Conservation (phyloP, 1,140 invertebrate species). For the Sipha flava region DNA sequence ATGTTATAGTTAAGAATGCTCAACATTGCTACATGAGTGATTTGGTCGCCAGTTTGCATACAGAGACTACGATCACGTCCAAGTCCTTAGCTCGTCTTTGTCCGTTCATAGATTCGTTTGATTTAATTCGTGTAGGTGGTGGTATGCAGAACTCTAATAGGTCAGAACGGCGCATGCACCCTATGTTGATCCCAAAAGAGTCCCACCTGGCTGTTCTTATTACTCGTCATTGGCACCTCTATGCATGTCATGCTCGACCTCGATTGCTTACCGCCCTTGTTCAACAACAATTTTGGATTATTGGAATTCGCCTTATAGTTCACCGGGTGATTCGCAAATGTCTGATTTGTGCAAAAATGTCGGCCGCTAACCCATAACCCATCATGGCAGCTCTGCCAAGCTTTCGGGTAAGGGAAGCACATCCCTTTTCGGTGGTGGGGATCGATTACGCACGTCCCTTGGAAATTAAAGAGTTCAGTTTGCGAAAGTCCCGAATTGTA, state of each 20-base stretch:
- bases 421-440: slow-evolving; percentile 41
- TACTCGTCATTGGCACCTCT: slow-evolving; percentile 39
- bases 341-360: slow-evolving; percentile 27
- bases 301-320: slow-evolving; percentile 16
- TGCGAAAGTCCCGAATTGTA: slow-evolving; percentile 35
- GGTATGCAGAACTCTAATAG: slow-evolving; percentile 23
- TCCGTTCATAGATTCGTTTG: slow-evolving; percentile 30
- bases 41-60: not conserved
- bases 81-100: not conserved
- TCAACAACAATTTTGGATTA: slow-evolving; percentile 40
- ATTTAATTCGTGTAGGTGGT: slow-evolving; percentile 34
- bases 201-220: slow-evolving; percentile 41
- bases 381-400: slow-evolving; percentile 41
- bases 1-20: not conserved
- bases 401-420: slow-evolving; percentile 36
- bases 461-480: slow-evolving; percentile 38
- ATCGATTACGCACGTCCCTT: slow-evolving; percentile 45
- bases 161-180: slow-evolving; percentile 19
- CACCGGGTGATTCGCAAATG: slow-evolving; percentile 38
- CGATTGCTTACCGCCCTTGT: slow-evolving; percentile 35
- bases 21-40: too few species aligned
- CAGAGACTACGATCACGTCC: not conserved
- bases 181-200: slow-evolving; percentile 24
- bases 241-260: slow-evolving; percentile 39
- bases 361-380: not conserved